These are phyloP conservation scores for Onychomys leucogaster DNA, from an alignment of 2,797 vertebrate genomes.

Conservation along the genomic window DNA sequence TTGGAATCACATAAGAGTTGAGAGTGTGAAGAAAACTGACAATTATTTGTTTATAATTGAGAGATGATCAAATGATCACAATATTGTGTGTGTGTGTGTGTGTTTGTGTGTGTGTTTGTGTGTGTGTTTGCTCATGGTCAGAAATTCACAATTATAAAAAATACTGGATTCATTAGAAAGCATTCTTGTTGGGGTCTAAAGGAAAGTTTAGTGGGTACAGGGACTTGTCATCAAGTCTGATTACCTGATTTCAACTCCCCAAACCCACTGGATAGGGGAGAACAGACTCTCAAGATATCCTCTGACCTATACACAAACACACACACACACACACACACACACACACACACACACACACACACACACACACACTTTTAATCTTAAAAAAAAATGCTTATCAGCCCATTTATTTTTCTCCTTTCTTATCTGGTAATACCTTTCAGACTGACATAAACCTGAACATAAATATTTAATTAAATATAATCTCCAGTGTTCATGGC, in stretches of 20 bases:
- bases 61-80: not conserved
- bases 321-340: too few species aligned
- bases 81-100: not conserved
- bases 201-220: not conserved
- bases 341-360: not conserved
- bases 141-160: not conserved
- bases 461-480: not conserved
- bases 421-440: not conserved
- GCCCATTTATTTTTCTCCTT: not conserved
- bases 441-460: not conserved
- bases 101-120: not conserved
- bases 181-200: not conserved
- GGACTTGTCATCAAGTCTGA: not conserved
- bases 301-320: not conserved
- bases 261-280: not conserved
- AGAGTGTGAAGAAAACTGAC: not conserved
- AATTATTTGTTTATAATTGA: constrained; percentile 26
- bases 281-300: not conserved
- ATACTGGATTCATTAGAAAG: not conserved
- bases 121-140: not conserved
- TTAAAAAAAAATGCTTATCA: not conserved
- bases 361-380: not conserved
- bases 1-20: not conserved
- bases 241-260: not conserved
- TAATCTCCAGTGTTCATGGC: not conserved